Conservation (phyloP, 2,888 invertebrate genomes). For the Dryadula phaetusa region DNA sequence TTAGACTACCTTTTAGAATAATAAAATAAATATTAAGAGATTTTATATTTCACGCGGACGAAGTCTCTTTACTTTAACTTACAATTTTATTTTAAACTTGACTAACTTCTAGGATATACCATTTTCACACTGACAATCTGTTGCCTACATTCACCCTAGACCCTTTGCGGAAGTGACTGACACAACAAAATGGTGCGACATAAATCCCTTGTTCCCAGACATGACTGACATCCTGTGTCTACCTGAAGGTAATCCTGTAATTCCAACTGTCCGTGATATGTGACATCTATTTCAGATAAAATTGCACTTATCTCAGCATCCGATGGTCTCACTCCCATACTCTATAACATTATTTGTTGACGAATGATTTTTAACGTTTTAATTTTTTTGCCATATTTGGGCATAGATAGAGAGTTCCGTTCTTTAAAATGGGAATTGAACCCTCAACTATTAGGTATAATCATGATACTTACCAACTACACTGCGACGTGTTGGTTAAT, state of each 20-base stretch:
- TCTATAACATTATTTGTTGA: slow-evolving; percentile 74
- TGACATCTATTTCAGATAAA: slow-evolving; percentile 92
- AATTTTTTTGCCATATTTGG: neutral
- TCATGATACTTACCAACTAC: neutral
- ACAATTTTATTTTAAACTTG: no score
- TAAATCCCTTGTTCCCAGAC: slow-evolving; percentile 22
- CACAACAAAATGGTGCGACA: slow-evolving; percentile 31
- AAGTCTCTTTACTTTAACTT: no score
- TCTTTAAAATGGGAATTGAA: neutral
- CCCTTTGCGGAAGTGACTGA: slow-evolving; percentile 15
- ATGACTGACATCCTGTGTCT: slow-evolving; percentile 54
- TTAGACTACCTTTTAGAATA: no score
- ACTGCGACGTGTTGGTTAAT: no score
- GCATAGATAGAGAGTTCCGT: neutral
- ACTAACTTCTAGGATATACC: no score
- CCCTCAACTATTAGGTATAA: neutral
- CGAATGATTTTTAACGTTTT: slow-evolving; percentile 10
- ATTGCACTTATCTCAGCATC: slow-evolving; percentile 91
- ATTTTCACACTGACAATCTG: neutral
- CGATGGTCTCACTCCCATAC: slow-evolving; percentile 85
- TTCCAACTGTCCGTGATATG: slow-evolving; percentile 94
- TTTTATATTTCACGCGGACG: no score
- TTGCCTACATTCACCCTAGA: slow-evolving; percentile 21
- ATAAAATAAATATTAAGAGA: no score
- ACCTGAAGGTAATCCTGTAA: slow-evolving; percentile 96